Conservation (phyloP, 2,888 invertebrate genomes). For the Mantis religiosa region DNA sequence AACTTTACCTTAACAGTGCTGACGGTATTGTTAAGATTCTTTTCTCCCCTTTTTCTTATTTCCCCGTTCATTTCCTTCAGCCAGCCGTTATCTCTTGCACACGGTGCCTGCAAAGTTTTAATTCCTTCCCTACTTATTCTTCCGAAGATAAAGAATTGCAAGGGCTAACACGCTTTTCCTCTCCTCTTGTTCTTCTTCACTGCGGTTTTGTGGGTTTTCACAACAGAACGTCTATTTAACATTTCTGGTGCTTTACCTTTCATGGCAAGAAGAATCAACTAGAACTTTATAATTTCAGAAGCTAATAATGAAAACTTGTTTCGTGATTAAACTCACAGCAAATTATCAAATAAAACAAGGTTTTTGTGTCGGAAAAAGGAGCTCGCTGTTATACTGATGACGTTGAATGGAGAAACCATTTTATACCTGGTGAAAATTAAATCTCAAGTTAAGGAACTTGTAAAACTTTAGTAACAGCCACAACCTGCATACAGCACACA, state of each 20-base stretch:
- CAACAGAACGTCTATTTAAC: not conserved
- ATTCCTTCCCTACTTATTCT: not conserved
- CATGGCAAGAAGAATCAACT: not conserved
- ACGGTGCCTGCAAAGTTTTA: not conserved
- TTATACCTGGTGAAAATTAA: no score
- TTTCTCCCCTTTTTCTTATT: not conserved
- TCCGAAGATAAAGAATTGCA: not conserved
- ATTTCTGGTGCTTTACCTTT: not conserved
- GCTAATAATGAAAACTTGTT: no score
- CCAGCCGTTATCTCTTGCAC: not conserved
- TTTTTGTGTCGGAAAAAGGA: no score
- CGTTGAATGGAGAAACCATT: no score
- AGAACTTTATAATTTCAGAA: no score
- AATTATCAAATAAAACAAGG: no score
- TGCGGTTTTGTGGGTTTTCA: not conserved
- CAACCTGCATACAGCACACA: no score
- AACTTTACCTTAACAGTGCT: not conserved
- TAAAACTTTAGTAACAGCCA: no score
- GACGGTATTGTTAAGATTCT: not conserved
- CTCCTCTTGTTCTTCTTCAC: not conserved
- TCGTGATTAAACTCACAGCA: no score
- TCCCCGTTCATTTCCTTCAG: not conserved
- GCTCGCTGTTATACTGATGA: no score
- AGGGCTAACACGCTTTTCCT: not conserved
- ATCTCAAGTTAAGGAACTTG: no score